Evolutionary conservation across 2,888 invertebrate genomes (phyloP).

Genomic region (Rhimphoctona megacephalus): DNA sequence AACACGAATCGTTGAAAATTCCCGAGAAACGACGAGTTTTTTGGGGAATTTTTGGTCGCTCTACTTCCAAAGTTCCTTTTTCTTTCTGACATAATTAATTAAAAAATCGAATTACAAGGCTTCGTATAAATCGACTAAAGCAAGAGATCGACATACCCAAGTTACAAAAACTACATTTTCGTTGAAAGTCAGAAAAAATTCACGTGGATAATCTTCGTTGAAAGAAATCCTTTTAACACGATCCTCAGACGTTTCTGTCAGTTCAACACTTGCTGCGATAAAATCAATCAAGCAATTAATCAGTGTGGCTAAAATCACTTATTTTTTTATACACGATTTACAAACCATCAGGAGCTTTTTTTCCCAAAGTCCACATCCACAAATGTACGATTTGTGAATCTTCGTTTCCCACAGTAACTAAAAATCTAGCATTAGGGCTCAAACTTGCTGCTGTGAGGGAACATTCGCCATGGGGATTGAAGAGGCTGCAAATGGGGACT

Average conservation of each 20-base stretch:
- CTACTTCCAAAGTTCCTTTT: slow-evolving; percentile 34
- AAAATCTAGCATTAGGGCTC: slow-evolving; percentile 87
- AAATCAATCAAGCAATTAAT: not conserved
- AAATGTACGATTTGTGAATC: slow-evolving; percentile 85
- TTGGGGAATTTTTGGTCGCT: slow-evolving; percentile 54
- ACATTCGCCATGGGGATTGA: slow-evolving; percentile 85
- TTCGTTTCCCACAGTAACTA: slow-evolving; percentile 86
- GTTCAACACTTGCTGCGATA: slow-evolving; percentile 68
- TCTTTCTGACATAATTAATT: slow-evolving; percentile 15
- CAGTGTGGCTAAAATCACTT: not conserved
- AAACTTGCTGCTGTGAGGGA: slow-evolving; percentile 85
- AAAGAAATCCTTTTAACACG: slow-evolving; percentile 81
- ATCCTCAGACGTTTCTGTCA: slow-evolving; percentile 67
- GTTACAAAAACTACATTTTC: slow-evolving; percentile 81
- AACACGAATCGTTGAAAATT: slow-evolving; percentile 86
- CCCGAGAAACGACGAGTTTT: slow-evolving; percentile 79
- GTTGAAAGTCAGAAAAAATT: slow-evolving; percentile 84
- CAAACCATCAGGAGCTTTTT: slow-evolving; percentile 86
- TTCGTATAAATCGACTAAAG: not conserved
- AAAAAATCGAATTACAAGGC: not conserved
- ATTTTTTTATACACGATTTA: slow-evolving; percentile 2
- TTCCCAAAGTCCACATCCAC: slow-evolving; percentile 88
- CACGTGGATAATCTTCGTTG: slow-evolving; percentile 82
- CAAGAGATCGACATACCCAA: slow-evolving; percentile 80
- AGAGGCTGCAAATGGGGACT: slow-evolving; percentile 86